Conservation (phyloP, 2,888 invertebrate species). For the Liposcelis brunnea region DNA sequence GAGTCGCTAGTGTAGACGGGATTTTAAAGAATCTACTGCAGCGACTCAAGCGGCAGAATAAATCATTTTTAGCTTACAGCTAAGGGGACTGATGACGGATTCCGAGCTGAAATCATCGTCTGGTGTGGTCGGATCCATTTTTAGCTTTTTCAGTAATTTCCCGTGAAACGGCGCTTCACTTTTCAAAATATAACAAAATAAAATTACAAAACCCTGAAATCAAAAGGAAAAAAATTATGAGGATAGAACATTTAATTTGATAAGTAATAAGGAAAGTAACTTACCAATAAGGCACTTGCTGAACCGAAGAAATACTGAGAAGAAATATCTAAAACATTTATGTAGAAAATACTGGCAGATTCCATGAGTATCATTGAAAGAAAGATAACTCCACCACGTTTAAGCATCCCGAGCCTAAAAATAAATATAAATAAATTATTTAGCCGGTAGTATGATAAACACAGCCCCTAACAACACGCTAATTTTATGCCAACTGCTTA, state of each 20-base stretch:
- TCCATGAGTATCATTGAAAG: constrained; percentile 38
- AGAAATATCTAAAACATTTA: constrained; percentile 39
- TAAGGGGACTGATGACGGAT: constrained; percentile 38
- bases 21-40: constrained; percentile 7
- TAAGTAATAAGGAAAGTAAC: constrained; percentile 18
- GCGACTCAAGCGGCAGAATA: too few species aligned
- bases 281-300: constrained; percentile 39
- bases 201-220: constrained; percentile 37
- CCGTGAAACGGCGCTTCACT: constrained; percentile 34
- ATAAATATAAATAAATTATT: constrained; percentile 14
- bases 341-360: constrained; percentile 42
- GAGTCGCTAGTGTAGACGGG: constrained; percentile 3
- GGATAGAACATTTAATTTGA: neutral
- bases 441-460: too few species aligned
- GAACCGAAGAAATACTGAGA: constrained; percentile 41
- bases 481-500: too few species aligned
- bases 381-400: constrained; percentile 41
- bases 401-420: constrained; percentile 40
- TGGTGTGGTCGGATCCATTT: constrained; percentile 22
- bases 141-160: constrained; percentile 27
- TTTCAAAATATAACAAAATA: constrained; percentile 40
- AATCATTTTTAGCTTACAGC: constrained; percentile 43
- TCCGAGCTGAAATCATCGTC: constrained; percentile 34
- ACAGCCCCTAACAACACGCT: too few species aligned
- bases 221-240: constrained; percentile 6